Base-by-base conservation (phyloP, 1,140 invertebrate species). In the Acyrthosiphon pisum region DNA sequence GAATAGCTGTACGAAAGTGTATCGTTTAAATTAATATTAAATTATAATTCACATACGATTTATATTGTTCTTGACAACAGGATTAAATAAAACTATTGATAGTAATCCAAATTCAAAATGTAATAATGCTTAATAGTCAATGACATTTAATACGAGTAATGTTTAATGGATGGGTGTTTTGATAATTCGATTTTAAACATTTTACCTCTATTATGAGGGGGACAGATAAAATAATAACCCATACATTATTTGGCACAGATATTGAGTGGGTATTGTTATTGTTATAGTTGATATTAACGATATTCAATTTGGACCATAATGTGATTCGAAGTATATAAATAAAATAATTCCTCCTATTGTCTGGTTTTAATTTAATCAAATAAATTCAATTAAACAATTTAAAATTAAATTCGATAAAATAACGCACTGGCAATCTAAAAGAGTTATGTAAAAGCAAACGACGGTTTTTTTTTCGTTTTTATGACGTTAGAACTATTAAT, bases 141-240 rank as follows among this genome's bases (percentile, higher is more conserved):
- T 81, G 60, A 48, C 90, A 46, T 91, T 91, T 81, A 91, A 81
- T 81, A 48, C 30, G 60, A 23, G 41, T 44, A 37, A 53, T 56
- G 50, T 90, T 56, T 90, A 90, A 90, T 60, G 89, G 48, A 22
- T 22, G 90, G 56, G 81, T 76, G 60, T 91, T 44, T 14, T 46
- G 60, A 91, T 76, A 81, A 91, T 91, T 91, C 44, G 90, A 35
- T 76, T 76, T 76, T 60, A 68, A 90, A 76, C 41, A 81, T 90
- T 90, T 90, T 30, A 68, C 89, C 89, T 90, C 89, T 41, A 41
- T 90, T 90, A 68, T 60, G 30, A 41, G 35, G n/a, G 30, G 53
- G 50, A 60, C 26, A 41, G 26, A 90, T 44, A 30, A 90, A 90
- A 90, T 37, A 60, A 90, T 90, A 90, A 41, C 89, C 22, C 53